Conservation (phyloP, 1,140 invertebrate species). For the Drosophila kohkoa region DNA sequence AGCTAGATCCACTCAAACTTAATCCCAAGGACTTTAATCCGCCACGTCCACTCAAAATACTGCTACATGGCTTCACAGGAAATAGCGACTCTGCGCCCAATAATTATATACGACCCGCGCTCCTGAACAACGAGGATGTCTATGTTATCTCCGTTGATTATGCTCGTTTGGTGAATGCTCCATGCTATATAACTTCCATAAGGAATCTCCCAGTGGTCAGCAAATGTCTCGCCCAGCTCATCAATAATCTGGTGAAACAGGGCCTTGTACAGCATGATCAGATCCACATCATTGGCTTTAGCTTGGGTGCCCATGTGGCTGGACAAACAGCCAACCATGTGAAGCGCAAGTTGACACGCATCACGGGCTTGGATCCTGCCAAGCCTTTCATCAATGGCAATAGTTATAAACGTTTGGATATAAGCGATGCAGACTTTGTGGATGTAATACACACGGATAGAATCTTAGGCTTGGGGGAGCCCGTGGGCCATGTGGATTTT, state of each 20-base stretch:
- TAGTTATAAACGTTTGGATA: constrained; percentile 86
- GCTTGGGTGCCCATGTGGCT: constrained; percentile 94
- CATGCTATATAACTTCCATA: constrained; percentile 87
- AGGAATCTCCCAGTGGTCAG: constrained; percentile 86
- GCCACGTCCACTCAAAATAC: constrained; percentile 86
- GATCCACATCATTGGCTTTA: constrained; percentile 96
- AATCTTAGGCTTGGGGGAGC: constrained; percentile 85
- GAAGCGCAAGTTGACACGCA: constrained; percentile 85
- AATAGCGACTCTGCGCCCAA: constrained; percentile 87
- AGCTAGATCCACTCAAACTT: constrained; percentile 82
- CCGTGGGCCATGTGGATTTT: constrained; percentile 88
- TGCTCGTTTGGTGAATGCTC: constrained; percentile 85
- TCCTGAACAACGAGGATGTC: constrained; percentile 86
- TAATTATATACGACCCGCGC: constrained; percentile 86
- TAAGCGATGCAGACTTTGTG: constrained; percentile 86
- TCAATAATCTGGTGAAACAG: constrained; percentile 87
- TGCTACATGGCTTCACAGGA: constrained; percentile 89
- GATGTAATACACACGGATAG: constrained; percentile 88
- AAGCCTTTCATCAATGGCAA: constrained; percentile 86
- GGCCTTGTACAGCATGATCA: constrained; percentile 86
- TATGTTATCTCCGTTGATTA: constrained; percentile 88
- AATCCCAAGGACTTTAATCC: constrained; percentile 86
- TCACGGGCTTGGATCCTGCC: constrained; percentile 87
- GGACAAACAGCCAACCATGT: constrained; percentile 91
- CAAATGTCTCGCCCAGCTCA: constrained; percentile 87